Evolutionary conservation across 1,140 invertebrate species (phyloP), one percentile per base, ranked within the genome.

Genomic region (Drosophila santomea): DNA sequence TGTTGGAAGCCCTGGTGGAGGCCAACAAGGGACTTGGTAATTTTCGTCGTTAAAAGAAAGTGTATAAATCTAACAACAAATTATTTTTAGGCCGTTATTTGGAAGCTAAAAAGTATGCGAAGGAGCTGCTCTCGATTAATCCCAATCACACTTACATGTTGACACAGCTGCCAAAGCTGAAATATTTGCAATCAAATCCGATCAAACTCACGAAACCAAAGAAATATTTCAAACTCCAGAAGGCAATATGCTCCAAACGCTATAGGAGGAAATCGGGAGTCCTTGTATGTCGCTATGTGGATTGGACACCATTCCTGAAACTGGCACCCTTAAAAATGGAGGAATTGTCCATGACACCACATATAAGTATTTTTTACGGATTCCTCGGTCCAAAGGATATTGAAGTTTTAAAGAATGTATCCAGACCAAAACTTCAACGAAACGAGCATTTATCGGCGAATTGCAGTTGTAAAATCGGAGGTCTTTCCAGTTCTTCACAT

Each of bases 11-110:
- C 0, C 10, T 71, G 2, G 28, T 71, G 10, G 64, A 71, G 8
- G 67, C 67, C 7, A 11, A 47, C 17, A 71, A 69, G n/a, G 43
- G 51, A 15, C 20, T 71, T 15, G 67, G 64, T 69, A n/a, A 47
- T 32, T 8, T 32, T 43, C 7, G 4, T 14, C 20, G 4, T 20
- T 44, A 44, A 20, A 10, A 12, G 0, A 20, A 44, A 11, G 15
- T 20, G 15, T 44, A n/a, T 23, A 32, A 23, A n/a, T 54, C 23
- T 25, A 6, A 23, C 45, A 32, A 32, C 32, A 32, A 2, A 32
- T 10, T 3, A 20, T 32, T 32, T 47, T 1, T 2, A 69, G 64
- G 67, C 4, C 43, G 15, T 6, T 71, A 71, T 23, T 1, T 14
- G 3, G 20, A 39, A 20, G 50, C 67, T 3, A 69, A n/a, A 5